Base-by-base conservation (phyloP, 2,888 invertebrate genomes). In the Drosophila testacea region DNA sequence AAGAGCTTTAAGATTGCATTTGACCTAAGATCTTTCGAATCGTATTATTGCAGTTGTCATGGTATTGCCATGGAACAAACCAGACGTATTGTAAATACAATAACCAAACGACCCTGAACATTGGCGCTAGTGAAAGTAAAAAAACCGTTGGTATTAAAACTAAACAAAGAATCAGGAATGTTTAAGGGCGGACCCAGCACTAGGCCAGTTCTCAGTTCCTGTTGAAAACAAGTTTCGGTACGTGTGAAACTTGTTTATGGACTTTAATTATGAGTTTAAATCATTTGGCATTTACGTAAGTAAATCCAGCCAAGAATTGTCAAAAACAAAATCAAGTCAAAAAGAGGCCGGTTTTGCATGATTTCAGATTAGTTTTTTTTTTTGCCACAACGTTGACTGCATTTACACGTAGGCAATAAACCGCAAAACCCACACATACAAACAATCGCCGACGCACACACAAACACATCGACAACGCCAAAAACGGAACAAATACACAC, bases 91-190 rank as follows among this genome's bases (percentile, higher is more conserved):
- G 64, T 57, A 66, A 74, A 61, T 60, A 39, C 60, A 64, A 61
- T 55, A 68, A 46, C 50, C 46, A 55, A 75, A 57, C 55, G 83
- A 36, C 81, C 80, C 50, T 85, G 85, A 72, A 60, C 47, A 48
- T 50, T 39, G 38, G 10, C 32, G 38, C 34, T 39, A 68, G 72
- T 60, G 69, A 82, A 82, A 85, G 83, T 75, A 61, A 82, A 28
- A 22, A 66, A 36, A 44, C 27, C 44, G 44, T 36, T 48, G 54
- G 16, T 9, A 30, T 30, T 28, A 38, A 16, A 38, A 54, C 48
- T 60, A 50, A 46, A 47, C 54, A 54, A 55, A 60, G 56, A 71
- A 71, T 46, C 44, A 55, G 66, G 54, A 62, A 52, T 28, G 22
- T 13, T 57, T 38, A 62, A 71, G 63, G 76, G 75, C 47, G 48